phyloP scores from a whole-genome alignment of 2,888 invertebrate species.

The Meteorus colon region DNA sequence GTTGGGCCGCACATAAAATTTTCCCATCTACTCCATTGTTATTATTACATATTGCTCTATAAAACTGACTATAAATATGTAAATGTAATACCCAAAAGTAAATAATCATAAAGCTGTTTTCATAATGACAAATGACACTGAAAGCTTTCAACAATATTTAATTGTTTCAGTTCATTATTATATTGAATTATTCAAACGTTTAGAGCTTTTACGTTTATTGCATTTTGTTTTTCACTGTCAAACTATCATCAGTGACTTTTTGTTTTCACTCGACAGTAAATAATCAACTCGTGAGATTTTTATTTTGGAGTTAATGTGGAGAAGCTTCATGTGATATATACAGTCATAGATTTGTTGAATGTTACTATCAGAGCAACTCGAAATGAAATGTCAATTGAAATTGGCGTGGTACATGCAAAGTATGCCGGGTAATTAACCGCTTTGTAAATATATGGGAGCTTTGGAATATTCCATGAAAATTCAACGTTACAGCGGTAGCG shows the following conservation, averaged over 20 bases:
- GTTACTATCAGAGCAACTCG: not conserved
- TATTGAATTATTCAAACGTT: not conserved
- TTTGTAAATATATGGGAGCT: conserved; percentile 58
- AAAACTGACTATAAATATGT: not conserved
- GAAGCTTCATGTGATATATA: not conserved
- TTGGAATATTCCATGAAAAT: conserved; percentile 54
- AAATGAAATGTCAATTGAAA: conserved; percentile 40
- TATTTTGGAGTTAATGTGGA: not conserved
- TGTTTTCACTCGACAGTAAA: conserved; percentile 1
- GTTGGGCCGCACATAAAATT: conserved; percentile 20
- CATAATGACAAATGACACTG: not conserved
- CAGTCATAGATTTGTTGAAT: conserved; percentile 23
- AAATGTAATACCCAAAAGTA: not conserved
- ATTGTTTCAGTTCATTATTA: not conserved
- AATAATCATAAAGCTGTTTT: not conserved
- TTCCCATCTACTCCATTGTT: not conserved
- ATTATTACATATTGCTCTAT: conserved; percentile 26
- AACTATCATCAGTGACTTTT: not conserved
- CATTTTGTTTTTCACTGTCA: conserved; percentile 7
- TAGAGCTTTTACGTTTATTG: conserved; percentile 1
- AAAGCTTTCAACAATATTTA: not conserved
- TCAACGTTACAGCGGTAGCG: conserved; percentile 11
- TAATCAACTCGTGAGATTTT: not conserved
- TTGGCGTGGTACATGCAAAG: conserved; percentile 20
- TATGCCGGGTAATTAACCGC: conserved; percentile 62